Evolutionary conservation across 2,888 invertebrate genomes (phyloP).

Genomic region (Netelia melanura): DNA sequence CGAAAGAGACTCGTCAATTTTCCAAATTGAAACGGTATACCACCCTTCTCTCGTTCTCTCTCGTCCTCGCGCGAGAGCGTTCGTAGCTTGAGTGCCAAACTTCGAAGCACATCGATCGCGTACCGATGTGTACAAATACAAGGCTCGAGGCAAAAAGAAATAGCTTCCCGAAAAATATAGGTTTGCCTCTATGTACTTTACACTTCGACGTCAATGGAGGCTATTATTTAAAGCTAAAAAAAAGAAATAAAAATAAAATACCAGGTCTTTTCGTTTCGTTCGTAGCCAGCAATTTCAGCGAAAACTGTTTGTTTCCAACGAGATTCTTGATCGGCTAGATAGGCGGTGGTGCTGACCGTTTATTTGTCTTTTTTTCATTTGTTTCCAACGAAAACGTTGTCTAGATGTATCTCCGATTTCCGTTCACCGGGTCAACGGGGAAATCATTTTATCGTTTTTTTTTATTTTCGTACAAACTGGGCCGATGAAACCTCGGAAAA

Average conservation of each 20-base stretch:
- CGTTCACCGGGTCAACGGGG: conserved; percentile 26
- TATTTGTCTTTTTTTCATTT: not conserved
- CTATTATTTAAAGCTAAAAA: conserved; percentile 33
- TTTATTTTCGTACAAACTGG: not conserved
- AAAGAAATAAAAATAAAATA: conserved; percentile 25
- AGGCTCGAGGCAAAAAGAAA: conserved; percentile 28
- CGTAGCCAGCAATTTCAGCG: conserved; percentile 35
- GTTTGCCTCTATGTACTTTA: conserved; percentile 18
- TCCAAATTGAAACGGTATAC: conserved; percentile 44
- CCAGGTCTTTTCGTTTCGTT: conserved; percentile 20
- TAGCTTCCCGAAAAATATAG: conserved; percentile 17
- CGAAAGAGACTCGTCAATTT: conserved; percentile 46
- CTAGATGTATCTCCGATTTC: conserved; percentile 31
- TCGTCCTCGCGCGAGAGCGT: not conserved
- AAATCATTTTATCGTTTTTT: not conserved
- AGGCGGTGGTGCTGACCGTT: not conserved
- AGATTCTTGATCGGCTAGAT: conserved; percentile 25
- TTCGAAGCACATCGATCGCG: not conserved
- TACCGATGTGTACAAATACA: not conserved
- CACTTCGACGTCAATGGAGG: conserved; percentile 35
- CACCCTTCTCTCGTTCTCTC: not conserved
- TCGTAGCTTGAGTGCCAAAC: not conserved
- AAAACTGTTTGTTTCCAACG: conserved; percentile 36
- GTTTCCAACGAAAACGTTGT: not conserved
- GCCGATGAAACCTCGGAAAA: not conserved